Percentiles rank a stretch among this genome's conserved stretches.
Conservation (phyloP, 2,797 vertebrate genomes). For the Iguana delicatissima region DNA sequence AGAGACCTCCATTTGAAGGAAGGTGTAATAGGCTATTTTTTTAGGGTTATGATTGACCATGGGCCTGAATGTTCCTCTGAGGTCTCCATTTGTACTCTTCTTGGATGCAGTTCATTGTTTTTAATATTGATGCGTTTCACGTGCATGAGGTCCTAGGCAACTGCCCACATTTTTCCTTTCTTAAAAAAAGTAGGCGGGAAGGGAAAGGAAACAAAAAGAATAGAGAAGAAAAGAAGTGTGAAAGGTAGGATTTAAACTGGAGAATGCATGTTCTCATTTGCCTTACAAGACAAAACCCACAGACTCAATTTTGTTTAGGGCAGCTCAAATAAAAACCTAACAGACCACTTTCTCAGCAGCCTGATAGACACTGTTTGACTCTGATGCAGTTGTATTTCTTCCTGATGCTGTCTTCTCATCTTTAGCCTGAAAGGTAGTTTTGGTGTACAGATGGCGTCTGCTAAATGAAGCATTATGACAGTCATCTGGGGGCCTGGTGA, state of each 20-base stretch:
- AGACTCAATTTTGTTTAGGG: neutral
- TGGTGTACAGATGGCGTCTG: constrained; percentile 21
- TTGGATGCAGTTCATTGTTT: too few relatives aligned
- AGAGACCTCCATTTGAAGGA: constrained; percentile 3
- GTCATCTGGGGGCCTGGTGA: neutral
- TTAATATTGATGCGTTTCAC: neutral
- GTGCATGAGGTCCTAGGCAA: neutral
- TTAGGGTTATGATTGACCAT: neutral
- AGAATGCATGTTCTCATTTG: neutral
- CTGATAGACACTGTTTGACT: constrained; percentile 1
- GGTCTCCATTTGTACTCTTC: neutral
- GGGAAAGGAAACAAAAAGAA: too few relatives aligned
- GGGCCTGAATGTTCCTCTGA: neutral
- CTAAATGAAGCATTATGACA: constrained; percentile 28
- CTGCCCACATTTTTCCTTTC: neutral
- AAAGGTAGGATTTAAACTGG: neutral
- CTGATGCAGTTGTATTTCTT: constrained; percentile 10
- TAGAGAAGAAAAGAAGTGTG: neutral
- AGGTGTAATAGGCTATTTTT: neutral
- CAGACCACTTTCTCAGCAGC: neutral
- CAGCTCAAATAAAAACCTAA: constrained; percentile 4
- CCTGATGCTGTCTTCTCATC: neutral
- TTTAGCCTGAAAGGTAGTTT: constrained; percentile 19
- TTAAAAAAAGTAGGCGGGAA: too few relatives aligned
- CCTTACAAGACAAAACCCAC: neutral